These are phyloP conservation scores for Gallinago solitaria DNA, from an alignment of 2,797 vertebrate genomes.

Conservation along the genomic window DNA sequence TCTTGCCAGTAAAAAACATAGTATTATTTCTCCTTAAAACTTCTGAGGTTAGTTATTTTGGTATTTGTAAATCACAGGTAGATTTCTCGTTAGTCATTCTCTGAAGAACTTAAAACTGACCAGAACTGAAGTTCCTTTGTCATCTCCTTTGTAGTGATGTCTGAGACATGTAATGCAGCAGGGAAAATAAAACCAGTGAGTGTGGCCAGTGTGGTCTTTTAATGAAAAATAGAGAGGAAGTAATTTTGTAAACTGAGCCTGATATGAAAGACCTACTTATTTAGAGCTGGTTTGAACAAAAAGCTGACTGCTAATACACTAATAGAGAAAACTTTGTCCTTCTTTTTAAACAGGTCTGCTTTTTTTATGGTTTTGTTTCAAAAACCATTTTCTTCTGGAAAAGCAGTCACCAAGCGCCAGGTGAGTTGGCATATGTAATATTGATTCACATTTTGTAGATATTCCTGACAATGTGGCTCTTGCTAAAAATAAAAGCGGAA, in stretches of 20 bases:
- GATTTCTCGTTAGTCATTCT: neutral
- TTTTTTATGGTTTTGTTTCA: conserved; percentile 94
- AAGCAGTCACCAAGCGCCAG: conserved; percentile 90
- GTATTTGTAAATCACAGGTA: neutral
- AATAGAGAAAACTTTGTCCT: conserved; percentile 41
- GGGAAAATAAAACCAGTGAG: neutral
- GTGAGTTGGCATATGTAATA: conserved; percentile 72
- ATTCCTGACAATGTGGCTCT: neutral
- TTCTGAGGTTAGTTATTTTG: neutral
- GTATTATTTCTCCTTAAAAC: neutral
- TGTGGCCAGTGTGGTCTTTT: neutral
- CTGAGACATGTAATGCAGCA: neutral
- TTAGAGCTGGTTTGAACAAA: neutral
- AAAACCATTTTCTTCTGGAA: conserved; percentile 97
- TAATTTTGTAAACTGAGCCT: neutral
- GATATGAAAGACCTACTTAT: neutral
- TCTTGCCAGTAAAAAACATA: neutral
- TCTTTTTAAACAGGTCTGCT: conserved; percentile 83
- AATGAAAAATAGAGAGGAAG: neutral
- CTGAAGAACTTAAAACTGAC: neutral
- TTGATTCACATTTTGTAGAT: neutral
- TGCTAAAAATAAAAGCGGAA: neutral
- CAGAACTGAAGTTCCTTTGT: neutral
- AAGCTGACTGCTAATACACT: neutral
- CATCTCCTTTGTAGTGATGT: neutral